Evolutionary conservation across 1,140 invertebrate genomes (phyloP), one percentile per base, ranked within the genome.

Genomic region (Habropoda laboriosa): DNA sequence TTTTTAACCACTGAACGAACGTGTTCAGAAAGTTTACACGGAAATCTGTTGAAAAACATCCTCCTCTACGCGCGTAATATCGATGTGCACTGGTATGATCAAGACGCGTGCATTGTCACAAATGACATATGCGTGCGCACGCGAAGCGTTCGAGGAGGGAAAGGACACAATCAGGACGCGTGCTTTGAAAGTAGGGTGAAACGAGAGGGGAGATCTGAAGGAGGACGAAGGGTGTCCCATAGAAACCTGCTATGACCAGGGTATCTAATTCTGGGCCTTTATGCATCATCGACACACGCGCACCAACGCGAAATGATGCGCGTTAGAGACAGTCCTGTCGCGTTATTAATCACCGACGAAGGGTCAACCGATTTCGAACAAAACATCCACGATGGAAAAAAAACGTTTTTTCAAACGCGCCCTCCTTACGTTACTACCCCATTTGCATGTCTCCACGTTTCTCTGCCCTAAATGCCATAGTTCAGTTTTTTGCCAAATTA

Each of bases 181-280:
- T 61, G 58, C 35, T 35, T 42, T 51, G 51, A 47, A 80, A 85
- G 80, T 71, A 68, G 70, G 47, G 68, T 71, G 32, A 63, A 21
- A 77, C 47, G 0, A 38, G 35, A 57, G 40, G 51, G 75, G 38
- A 35, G 30, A 58, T 0, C 10, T 24, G 24, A 38, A 73, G 13
- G n/a, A 55, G 24, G 24, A 71, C 24, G 53, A 53, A 18, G 32
- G 32, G 40, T 51, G 51, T 6, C n/a, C 16, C n/a, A 67, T 66
- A 58, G 61, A 85, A 82, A 86, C 79, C 82, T 85, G 82, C 70
- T 53, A 68, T 55, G n/a, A 40, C 53, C 71, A 53, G 45, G 51
- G 40, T 42, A 74, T 35, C 40, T 63, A 63, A 67, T 86, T 81
- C 57, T n/a, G 47, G 13, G 8, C 68, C 35, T 61, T 85, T 38